Evolutionary conservation across 2,113 vertebrate genomes (phyloP).

Genomic region (Opisthocomus hoazin): DNA sequence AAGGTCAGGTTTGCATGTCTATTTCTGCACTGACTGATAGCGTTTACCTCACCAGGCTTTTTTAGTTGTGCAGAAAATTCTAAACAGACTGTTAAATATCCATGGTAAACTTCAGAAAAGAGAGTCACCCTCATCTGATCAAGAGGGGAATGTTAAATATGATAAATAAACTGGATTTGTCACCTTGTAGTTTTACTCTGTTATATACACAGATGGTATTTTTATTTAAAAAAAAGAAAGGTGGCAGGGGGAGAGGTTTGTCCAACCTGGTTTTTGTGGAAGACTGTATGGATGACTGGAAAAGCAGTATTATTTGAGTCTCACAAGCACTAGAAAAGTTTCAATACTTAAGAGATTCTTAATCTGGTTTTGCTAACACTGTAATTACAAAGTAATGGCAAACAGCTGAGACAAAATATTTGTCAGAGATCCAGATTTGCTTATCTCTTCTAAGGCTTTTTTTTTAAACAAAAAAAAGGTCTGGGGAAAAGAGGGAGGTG

Average conservation of each 20-base stretch:
- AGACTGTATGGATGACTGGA: neutral
- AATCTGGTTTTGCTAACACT: neutral
- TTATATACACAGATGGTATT: neutral
- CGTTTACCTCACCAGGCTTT: neutral
- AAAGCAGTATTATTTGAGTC: neutral
- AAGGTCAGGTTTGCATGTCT: neutral
- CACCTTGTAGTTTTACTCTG: neutral
- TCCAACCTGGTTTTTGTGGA: neutral
- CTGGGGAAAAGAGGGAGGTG: neutral
- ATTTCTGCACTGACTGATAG: neutral
- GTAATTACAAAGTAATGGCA: neutral
- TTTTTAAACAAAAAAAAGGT: neutral
- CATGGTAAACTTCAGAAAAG: neutral
- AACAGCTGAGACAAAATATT: neutral
- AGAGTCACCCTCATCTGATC: neutral
- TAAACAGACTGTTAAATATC: neutral
- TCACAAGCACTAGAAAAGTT: neutral
- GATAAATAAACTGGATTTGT: neutral
- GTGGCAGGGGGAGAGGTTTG: neutral
- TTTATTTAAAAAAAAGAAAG: neutral
- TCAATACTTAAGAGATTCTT: neutral
- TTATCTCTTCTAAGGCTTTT: neutral
- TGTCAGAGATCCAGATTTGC: neutral
- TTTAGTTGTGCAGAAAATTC: neutral
- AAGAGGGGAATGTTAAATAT: neutral